Conservation (phyloP, 2,113 vertebrate genomes). For the Lethenteron reissneri region DNA sequence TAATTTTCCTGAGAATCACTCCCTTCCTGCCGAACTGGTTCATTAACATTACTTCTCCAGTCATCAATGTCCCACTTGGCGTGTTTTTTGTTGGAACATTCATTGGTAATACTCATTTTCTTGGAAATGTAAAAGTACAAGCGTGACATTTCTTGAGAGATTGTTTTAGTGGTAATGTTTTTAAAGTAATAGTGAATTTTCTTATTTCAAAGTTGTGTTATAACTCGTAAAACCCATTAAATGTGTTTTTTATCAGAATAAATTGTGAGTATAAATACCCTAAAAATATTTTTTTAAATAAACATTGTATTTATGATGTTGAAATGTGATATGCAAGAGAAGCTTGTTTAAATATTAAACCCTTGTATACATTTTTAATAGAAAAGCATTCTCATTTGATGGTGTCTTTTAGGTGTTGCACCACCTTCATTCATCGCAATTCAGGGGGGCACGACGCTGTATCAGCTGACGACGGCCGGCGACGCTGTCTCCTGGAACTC, state of each 20-base stretch:
- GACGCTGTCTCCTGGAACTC: constrained; percentile 97
- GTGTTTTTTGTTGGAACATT: constrained; percentile 96
- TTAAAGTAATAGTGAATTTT: neutral
- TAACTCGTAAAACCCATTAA: neutral
- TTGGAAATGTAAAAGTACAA: neutral
- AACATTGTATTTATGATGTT: neutral
- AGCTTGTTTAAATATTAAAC: constrained; percentile 5
- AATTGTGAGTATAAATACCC: neutral
- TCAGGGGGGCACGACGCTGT: constrained; percentile 83
- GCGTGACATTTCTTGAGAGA: neutral
- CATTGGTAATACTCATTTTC: constrained; percentile 37
- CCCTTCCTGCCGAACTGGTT: constrained; percentile 99
- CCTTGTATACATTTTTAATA: constrained; percentile 6
- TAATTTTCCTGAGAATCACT: constrained; percentile 97
- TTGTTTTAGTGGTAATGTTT: neutral
- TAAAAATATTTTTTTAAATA: too few species aligned
- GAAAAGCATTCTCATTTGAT: too few species aligned
- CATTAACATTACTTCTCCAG: constrained; percentile 95
- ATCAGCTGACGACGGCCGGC: constrained; percentile 86
- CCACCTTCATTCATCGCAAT: constrained; percentile 93
- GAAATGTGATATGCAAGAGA: neutral
- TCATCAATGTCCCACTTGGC: constrained; percentile 85
- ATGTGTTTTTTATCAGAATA: neutral
- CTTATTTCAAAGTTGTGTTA: neutral
- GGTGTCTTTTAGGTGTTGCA: constrained; percentile 45